Base-by-base conservation (phyloP, 2,888 invertebrate genomes). In the Aromia moschata region DNA sequence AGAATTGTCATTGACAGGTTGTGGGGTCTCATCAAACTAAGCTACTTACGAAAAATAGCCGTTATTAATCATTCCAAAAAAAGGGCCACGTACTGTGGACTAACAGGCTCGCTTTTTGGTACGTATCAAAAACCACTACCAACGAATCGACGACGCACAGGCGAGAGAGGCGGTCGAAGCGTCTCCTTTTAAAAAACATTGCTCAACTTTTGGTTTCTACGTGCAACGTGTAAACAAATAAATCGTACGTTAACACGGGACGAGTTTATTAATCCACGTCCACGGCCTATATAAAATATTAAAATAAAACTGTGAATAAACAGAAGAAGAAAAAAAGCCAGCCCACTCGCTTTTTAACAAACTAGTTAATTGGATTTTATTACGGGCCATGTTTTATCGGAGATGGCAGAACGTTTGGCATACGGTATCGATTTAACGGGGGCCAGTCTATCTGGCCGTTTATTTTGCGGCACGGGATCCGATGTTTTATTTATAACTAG, bases 401-500 rank as follows among this genome's bases (percentile, higher is more conserved):
- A 30, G 38, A 14, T 38, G 49, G 15, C 25, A 49, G 40, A 49
- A 38, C 38, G 49, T 49, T 49, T 49, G 49, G 49, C 49, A 49
- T 15, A 25, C 25, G 40, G 25, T 49, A 49, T 49, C 40, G 49
- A 49, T 49, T 49, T 25, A 38, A 25, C 30, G 17, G 47, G 47
- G 36, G 36, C 31, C 25, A 15, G 25, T 36, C 38, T 15, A 14
- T 36, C 38, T 15, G 20, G 38, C 25, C 18, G 38, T 49, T 49
- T 49, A 49, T 49, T 49, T 49, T 38, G 49, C 16, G 38, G 25
- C 38, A 36, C 37, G 25, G 38, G 49, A 49, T 49, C 38, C 38
- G 33, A 47, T 49, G 49, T 49, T 49, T 49, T 49, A 49, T 49
- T 49, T 49, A 49, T 49, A 49, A 49, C 25, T 49, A 49, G 49